Evolutionary conservation across 2,113 vertebrate genomes (phyloP).

Genomic region (Catharus minimus): DNA sequence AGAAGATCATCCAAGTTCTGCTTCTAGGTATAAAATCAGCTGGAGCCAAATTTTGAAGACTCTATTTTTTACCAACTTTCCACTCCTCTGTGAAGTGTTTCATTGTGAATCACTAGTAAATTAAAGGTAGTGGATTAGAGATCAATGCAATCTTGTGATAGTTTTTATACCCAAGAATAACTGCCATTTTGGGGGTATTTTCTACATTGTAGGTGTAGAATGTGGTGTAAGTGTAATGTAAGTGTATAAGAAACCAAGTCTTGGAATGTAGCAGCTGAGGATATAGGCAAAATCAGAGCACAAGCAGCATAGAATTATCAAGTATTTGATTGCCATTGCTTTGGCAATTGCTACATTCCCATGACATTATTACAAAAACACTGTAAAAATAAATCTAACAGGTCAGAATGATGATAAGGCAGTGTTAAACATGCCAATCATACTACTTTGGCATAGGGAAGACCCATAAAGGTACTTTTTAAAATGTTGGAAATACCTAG

Average conservation of each 20-base stretch:
- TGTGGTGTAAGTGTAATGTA: neutral
- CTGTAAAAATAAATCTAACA: neutral
- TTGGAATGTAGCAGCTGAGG: neutral
- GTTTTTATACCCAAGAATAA: neutral
- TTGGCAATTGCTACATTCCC: neutral
- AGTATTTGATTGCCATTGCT: neutral
- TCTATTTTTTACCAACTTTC: neutral
- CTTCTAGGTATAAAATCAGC: constrained; percentile 46
- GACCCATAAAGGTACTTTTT: neutral
- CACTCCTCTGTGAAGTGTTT: neutral
- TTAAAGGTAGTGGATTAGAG: neutral
- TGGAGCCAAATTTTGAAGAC: constrained; percentile 26
- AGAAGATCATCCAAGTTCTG: neutral
- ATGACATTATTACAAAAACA: neutral
- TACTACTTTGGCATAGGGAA: neutral
- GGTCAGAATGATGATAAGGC: neutral
- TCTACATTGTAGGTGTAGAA: neutral
- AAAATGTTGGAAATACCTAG: neutral
- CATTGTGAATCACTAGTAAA: neutral
- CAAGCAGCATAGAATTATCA: neutral
- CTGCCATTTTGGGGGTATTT: neutral
- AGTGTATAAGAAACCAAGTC: neutral
- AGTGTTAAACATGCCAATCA: neutral
- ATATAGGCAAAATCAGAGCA: neutral
- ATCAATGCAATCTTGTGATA: neutral